Evolutionary conservation across 2,888 invertebrate genomes (phyloP), one percentile per base, ranked within the genome.

Genomic region (Steinernema hermaphroditum): DNA sequence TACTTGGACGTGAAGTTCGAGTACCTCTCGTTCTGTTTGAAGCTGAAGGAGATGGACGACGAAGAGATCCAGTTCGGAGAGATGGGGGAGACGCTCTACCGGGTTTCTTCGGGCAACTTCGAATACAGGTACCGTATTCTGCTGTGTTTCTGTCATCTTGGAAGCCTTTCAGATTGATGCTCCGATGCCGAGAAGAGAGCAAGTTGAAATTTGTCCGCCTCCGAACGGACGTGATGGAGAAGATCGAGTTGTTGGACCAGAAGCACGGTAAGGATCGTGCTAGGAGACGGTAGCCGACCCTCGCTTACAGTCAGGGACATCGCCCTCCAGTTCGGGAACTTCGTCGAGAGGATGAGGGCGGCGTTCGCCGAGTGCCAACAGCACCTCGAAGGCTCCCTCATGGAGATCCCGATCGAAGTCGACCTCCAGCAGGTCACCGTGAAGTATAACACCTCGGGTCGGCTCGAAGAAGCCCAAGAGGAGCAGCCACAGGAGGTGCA

Each of bases 1-100:
- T 99, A 99, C 87, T 94, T 97, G 0, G 97, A 99, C 88, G 93
- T 94, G 0, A 99, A 99, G 88, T 99, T 98, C 87, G 97, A 99
- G 86, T 99, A 99, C 87, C 89, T 99, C 81, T 97, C 97, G 0
- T 99, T 98, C 87, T 99, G 98, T 86, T 89, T 99, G 73, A 99
- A 98, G 89, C 95, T 98, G 0, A 99, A 99, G 87, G 98, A 99
- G 88, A 93, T 99, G 93, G 98, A 99, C 82, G 98, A 99, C 86
- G 98, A 99, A 86, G 87, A 87, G 73, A 75, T 72, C 8, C 77
- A 80, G 69, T 78, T 82, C 73, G 75, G 74, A 14, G 74, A 87
- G 6, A 50, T 72, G 49, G 69, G 68, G 6, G 80, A 99, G 87
- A 96, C 96, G 0, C 89, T 98, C 44, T 98, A 98, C 87, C 90